Evolutionary conservation across 2,797 vertebrate genomes (phyloP).

Genomic region (Tiaroga cobitis): DNA sequence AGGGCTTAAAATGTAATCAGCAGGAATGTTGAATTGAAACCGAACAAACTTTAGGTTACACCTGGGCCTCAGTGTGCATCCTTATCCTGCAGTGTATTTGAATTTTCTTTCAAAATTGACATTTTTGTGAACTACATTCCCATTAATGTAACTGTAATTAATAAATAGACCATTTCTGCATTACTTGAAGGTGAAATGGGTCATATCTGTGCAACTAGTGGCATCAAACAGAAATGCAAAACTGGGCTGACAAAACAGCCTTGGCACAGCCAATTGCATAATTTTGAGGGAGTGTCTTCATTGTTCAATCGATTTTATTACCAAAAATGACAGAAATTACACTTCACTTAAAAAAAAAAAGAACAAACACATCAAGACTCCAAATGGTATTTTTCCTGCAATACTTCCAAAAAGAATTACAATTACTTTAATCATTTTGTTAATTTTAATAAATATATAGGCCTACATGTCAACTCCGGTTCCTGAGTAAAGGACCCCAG

Average conservation of each 20-base stretch:
- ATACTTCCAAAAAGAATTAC: constrained; percentile 29
- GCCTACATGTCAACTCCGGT: constrained; percentile 1
- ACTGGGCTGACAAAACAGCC: not conserved
- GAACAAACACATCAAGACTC: constrained; percentile 15
- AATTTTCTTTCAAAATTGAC: not conserved
- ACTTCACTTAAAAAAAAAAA: not conserved
- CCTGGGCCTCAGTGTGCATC: not conserved
- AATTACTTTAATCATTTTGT: constrained; percentile 43
- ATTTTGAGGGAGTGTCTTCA: not conserved
- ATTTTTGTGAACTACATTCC: not conserved
- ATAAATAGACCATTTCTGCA: not conserved
- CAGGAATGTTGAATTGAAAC: not conserved
- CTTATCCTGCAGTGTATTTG: not conserved
- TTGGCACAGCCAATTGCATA: not conserved
- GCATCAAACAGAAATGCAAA: not conserved
- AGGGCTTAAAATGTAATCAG: not conserved
- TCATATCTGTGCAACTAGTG: not conserved
- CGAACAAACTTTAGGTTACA: not conserved
- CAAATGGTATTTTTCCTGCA: constrained; percentile 3
- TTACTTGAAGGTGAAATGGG: not conserved
- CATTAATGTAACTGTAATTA: not conserved
- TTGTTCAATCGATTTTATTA: not conserved
- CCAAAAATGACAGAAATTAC: not conserved
- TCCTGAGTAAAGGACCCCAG: constrained; percentile 55
- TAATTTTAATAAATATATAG: constrained; percentile 48